Conservation (phyloP, 2,888 invertebrate genomes). For the Drosophila buzzatii region DNA sequence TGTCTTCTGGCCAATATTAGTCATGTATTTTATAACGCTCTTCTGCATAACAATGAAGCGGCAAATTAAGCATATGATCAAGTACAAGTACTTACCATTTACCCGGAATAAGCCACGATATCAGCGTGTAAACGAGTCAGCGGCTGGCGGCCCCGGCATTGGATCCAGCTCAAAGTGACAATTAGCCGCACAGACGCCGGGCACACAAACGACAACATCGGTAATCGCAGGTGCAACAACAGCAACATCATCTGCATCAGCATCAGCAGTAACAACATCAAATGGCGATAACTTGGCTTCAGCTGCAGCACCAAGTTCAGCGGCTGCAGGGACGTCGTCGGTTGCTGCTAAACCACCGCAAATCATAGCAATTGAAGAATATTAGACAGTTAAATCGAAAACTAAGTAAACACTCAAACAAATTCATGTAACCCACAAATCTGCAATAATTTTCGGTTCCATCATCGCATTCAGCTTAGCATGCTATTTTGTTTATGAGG, state of each 20-base stretch:
- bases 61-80: conserved; percentile 99
- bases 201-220: conserved; percentile 57
- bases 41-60: conserved; percentile 99
- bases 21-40: conserved; percentile 99
- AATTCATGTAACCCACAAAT: conserved; percentile 42
- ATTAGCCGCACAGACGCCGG: conserved; percentile 86
- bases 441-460: conserved; percentile 30
- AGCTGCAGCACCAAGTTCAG: conserved; percentile 34
- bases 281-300: conserved; percentile 69
- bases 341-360: conserved; percentile 83
- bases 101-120: conserved; percentile 99
- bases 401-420: conserved; percentile 61
- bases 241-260: conserved; percentile 30
- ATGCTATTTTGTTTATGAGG: conserved; percentile 50
- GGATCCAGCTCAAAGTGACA: conserved; percentile 85
- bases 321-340: conserved; percentile 55
- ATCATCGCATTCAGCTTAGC: conserved; percentile 35
- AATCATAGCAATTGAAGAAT: conserved; percentile 84
- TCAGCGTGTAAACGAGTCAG: conserved; percentile 87
- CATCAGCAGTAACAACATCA: conserved; percentile 58
- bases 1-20: conserved; percentile 99
- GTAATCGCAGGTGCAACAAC: conserved; percentile 54
- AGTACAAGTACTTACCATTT: conserved; percentile 99
- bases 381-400: conserved; percentile 59
- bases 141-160: conserved; percentile 42